A percentile compares a stretch with the other conserved stretches of the same genome.
phyloP scores from a whole-genome alignment of 2,113 vertebrate genomes.

The Psettodes erumei region DNA sequence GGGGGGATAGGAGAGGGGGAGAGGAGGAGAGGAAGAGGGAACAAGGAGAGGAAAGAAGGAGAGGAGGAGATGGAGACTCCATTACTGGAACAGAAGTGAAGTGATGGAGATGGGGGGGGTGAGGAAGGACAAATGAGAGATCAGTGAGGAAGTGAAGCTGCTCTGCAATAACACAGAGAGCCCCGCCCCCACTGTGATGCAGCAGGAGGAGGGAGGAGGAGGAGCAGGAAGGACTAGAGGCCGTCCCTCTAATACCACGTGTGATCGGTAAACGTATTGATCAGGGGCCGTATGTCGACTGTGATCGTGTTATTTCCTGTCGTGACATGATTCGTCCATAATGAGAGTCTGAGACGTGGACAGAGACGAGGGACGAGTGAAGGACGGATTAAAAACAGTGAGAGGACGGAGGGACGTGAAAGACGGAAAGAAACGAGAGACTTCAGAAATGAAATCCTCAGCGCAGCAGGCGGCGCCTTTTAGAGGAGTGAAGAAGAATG shows the following conservation, averaged over 20 bases:
- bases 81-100: constrained; percentile 23
- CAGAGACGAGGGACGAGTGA: not conserved
- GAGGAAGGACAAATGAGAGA: constrained; percentile 29
- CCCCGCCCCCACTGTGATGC: constrained; percentile 41
- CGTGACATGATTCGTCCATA: too few species aligned
- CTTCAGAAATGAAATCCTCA: constrained; percentile 23
- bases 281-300: too few species aligned
- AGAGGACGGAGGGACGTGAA: not conserved
- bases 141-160: constrained; percentile 41
- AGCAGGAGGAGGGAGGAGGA: constrained; percentile 36
- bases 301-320: too few species aligned
- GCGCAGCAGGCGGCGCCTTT: constrained; percentile 32
- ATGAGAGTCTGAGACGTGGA: too few species aligned
- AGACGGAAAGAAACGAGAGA: constrained; percentile 10
- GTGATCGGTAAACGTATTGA: too few species aligned
- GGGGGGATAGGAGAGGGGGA: constrained; percentile 36
- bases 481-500: constrained; percentile 28
- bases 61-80: constrained; percentile 27
- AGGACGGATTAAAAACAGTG: constrained; percentile 28
- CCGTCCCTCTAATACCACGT: too few species aligned
- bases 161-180: constrained; percentile 48
- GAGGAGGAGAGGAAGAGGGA: constrained; percentile 22
- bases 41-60: not conserved
- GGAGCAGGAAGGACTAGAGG: not conserved
- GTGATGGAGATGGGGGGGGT: not conserved